These are phyloP conservation scores for Nematolebias whitei DNA, from an alignment of 2,113 vertebrate genomes.

Conservation along the genomic window DNA sequence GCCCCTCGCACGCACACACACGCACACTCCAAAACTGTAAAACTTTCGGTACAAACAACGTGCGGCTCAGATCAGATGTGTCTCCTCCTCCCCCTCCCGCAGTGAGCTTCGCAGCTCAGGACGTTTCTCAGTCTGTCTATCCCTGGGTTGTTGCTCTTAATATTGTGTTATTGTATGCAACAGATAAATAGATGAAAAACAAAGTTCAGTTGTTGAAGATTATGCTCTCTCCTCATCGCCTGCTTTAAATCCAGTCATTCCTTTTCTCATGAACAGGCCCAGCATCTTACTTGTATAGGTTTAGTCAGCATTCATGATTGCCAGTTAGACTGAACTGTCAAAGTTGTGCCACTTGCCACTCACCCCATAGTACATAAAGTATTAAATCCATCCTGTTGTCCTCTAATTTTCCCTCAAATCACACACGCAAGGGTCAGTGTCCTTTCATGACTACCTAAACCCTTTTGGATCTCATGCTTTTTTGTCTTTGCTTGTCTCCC, in stretches of 20 bases:
- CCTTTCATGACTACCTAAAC: neutral
- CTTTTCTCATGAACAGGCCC: constrained; percentile 46
- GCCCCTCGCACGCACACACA: no score
- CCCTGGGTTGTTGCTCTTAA: neutral
- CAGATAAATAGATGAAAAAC: neutral
- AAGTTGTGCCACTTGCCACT: constrained; percentile 17
- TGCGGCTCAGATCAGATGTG: no score
- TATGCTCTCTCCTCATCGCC: constrained; percentile 44
- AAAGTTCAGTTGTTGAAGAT: neutral
- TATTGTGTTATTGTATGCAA: neutral
- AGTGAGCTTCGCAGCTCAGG: no score
- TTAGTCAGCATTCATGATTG: neutral
- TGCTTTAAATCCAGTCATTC: constrained; percentile 64
- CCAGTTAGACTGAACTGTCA: neutral
- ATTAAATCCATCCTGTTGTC: constrained; percentile 81
- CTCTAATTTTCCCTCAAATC: constrained; percentile 26
- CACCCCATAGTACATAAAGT: constrained; percentile 15
- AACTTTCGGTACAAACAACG: no score
- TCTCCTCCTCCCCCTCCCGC: no score
- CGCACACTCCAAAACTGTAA: no score
- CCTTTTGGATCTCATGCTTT: constrained; percentile 63
- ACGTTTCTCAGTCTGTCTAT: no score
- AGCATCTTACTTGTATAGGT: constrained; percentile 67
- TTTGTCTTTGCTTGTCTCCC: constrained; percentile 53
- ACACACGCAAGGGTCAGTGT: constrained; percentile 59